phyloP scores from a whole-genome alignment of 2,797 vertebrate species.

The Liasis olivaceus region DNA sequence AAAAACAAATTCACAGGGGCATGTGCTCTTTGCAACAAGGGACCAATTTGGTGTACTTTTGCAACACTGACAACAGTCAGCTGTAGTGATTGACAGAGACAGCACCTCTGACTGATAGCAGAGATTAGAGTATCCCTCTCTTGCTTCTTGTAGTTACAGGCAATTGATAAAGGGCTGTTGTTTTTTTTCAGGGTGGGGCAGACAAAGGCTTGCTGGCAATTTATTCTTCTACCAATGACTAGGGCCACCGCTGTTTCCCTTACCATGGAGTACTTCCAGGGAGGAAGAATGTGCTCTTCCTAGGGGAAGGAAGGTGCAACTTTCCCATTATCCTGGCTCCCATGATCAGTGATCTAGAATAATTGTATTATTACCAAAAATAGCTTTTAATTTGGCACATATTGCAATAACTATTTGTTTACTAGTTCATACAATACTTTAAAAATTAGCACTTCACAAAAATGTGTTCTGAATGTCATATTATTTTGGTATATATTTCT shows the following conservation, averaged over 20 bases:
- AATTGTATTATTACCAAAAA: neutral
- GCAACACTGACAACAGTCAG: neutral
- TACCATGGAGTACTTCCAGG: neutral
- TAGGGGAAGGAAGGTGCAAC: neutral
- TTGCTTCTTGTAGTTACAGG: neutral
- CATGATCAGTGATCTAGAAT: neutral
- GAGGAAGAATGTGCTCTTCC: neutral
- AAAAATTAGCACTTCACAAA: neutral
- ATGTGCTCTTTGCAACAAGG: neutral
- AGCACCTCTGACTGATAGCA: neutral
- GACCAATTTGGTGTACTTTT: neutral
- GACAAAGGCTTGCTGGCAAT: neutral
- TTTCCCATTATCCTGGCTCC: neutral
- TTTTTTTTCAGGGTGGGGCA: neutral
- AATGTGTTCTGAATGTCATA: neutral
- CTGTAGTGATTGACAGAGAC: neutral
- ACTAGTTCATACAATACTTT: neutral
- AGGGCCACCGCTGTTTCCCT: neutral
- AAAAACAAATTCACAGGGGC: neutral
- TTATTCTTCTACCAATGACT: neutral
- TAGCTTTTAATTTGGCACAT: neutral
- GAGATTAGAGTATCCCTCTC: neutral
- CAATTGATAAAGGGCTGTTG: neutral
- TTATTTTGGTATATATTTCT: neutral
- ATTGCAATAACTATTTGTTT: neutral